These are phyloP conservation scores for Argyra leucocephala DNA, from an alignment of 2,888 invertebrate genomes.

Conservation along the genomic window DNA sequence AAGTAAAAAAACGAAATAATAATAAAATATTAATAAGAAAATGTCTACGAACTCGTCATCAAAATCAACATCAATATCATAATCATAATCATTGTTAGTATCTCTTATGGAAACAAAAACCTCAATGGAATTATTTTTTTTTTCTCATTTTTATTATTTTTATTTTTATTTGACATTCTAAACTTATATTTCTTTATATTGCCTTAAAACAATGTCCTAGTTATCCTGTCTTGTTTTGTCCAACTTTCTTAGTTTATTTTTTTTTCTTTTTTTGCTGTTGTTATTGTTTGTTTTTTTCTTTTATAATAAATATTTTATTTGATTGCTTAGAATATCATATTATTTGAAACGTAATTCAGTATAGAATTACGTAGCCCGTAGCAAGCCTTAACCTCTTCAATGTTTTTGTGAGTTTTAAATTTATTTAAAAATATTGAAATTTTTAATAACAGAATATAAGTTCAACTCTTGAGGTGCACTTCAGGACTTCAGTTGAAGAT, in stretches of 20 bases:
- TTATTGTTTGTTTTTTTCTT: too few relatives aligned
- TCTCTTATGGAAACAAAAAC: background rate
- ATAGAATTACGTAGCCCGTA: too few relatives aligned
- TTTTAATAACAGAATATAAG: too few relatives aligned
- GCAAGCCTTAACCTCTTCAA: too few relatives aligned
- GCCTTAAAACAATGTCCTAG: background rate
- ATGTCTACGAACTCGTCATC: too few relatives aligned
- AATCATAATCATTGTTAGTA: background rate
- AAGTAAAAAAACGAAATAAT: background rate
- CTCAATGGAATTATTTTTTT: background rate
- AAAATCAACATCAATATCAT: background rate
- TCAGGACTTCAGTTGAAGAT: too few relatives aligned
- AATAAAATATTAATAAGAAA: background rate
- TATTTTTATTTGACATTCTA: background rate
- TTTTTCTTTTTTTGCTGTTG: background rate
- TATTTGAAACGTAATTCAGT: too few relatives aligned
- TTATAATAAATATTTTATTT: background rate
- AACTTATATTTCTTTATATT: background rate
- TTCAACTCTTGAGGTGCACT: too few relatives aligned
- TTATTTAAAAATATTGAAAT: too few relatives aligned
- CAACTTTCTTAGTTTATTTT: background rate
- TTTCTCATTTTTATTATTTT: background rate
- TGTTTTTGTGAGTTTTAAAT: too few relatives aligned
- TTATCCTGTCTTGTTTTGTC: background rate
- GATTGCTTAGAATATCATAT: background rate